Evolutionary conservation across 2,113 vertebrate species (phyloP).

Genomic region (Pituophis catenifer): DNA sequence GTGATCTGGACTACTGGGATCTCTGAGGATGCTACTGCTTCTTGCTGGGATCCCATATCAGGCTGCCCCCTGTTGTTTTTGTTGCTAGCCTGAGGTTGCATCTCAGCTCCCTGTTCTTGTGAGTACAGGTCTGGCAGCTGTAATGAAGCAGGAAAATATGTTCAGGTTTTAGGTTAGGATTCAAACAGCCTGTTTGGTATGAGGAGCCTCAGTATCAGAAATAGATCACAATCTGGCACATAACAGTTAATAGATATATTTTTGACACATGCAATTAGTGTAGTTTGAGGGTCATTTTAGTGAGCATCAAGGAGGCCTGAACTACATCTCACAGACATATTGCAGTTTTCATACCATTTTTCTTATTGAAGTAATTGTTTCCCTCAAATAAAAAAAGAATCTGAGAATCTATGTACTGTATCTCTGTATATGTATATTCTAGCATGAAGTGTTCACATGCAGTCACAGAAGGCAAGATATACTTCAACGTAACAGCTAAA

Average conservation of each 20-base stretch:
- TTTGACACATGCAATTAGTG: conserved; percentile 6
- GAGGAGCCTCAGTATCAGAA: not conserved
- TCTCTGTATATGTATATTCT: no score
- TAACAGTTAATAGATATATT: conserved; percentile 7
- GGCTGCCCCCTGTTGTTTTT: not conserved
- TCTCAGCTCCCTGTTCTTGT: not conserved
- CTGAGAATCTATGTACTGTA: not conserved
- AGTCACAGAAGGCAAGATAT: not conserved
- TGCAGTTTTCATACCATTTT: not conserved
- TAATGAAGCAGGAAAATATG: conserved; percentile 5
- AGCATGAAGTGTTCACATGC: not conserved
- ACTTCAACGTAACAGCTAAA: not conserved
- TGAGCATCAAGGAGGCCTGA: not conserved
- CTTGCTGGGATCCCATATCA: not conserved
- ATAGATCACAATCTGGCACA: conserved; percentile 3
- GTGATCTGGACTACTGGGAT: not conserved
- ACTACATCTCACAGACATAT: not conserved
- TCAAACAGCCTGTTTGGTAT: not conserved
- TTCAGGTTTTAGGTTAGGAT: not conserved
- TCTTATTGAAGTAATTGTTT: not conserved
- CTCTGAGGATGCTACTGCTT: not conserved
- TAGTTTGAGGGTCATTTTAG: not conserved
- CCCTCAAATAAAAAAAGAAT: not conserved
- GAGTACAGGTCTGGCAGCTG: conserved; percentile 25
- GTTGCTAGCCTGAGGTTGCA: conserved; percentile 1